Base-by-base conservation (phyloP, 2,797 vertebrate genomes). In the Eulemur rubriventer region DNA sequence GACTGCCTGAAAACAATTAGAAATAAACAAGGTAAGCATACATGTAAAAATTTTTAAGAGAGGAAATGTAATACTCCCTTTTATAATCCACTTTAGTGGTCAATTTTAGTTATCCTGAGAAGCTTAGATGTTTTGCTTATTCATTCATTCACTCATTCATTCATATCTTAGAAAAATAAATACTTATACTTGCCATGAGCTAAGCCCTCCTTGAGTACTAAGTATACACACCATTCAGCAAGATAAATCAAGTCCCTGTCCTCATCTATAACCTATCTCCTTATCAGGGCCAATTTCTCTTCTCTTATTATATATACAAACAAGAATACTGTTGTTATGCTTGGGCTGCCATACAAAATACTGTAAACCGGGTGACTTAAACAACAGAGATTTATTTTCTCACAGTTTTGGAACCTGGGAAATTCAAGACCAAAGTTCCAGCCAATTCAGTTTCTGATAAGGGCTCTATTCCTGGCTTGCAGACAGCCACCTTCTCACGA, bases 151-250 rank as follows among this genome's bases (percentile, higher is more conserved):
- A 88, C 11, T 65, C 61, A 43, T 12, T 38, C 30, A 75, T 43
- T 80, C 41, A 41, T 30, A 63, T 33, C 38, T 91, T 79, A 81
- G 63, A 20, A 93, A 97, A 92, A 48, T 50, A 80, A 85, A 65
- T 38, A n/a, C 8, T 30, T 16, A 57, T 41, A 48, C 30, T 33
- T 91, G 55, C 50, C 18, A 78, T 50, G 5, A 92, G 48, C 17
- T 30, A 81, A 61, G 24, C 3, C 6, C 13, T 90, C 26, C 30
- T 55, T n/a, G 9, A 33, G 59, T 52, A 35, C 69, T 59, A 85
- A 55, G 10, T 28, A 79, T 7, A 22, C 3, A 67, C 17, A n/a
- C 17, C 38, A 57, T 33, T n/a, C 33, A 88, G 33, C 0, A 75
- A 94, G 69, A 73, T 8, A 82, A 88, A 41, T 28, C 35, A 24